Evolutionary conservation across 2,797 vertebrate genomes (phyloP).

Genomic region (Lophotriccus pileatus): DNA sequence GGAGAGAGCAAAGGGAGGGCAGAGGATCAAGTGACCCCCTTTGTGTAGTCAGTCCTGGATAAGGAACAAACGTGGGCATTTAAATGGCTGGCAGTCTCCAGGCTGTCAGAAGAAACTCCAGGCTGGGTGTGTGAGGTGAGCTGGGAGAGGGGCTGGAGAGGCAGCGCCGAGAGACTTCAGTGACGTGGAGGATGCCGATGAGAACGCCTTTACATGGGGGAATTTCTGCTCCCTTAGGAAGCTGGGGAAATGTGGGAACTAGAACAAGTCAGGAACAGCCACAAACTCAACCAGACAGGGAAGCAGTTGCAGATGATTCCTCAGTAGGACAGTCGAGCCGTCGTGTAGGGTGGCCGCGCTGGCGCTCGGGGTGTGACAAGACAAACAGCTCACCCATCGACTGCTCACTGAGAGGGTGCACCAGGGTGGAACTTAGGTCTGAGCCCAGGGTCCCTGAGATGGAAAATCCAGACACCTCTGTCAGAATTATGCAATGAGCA

Average conservation of each 20-base stretch:
- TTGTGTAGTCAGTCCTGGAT: background rate
- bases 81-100: background rate
- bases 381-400: background rate
- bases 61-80: background rate
- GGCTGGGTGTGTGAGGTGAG: background rate
- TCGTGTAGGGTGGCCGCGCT: fast-evolving
- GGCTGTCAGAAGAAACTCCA: background rate
- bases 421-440: background rate
- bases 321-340: background rate
- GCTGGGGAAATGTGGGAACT: background rate
- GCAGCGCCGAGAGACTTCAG: background rate
- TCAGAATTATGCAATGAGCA: background rate
- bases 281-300: background rate
- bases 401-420: background rate
- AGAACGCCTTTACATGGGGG: background rate
- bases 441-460: background rate
- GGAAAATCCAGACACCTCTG: background rate
- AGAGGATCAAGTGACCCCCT: background rate
- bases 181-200: fast-evolving
- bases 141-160: background rate
- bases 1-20: background rate
- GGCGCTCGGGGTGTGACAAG: background rate
- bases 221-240: background rate
- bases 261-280: background rate
- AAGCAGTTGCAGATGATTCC: background rate